A percentile compares a stretch with the other conserved stretches of the same genome.
These are phyloP conservation scores for Glyptemys insculpta DNA, from an alignment of 2,797 vertebrate genomes.

Conservation along the genomic window DNA sequence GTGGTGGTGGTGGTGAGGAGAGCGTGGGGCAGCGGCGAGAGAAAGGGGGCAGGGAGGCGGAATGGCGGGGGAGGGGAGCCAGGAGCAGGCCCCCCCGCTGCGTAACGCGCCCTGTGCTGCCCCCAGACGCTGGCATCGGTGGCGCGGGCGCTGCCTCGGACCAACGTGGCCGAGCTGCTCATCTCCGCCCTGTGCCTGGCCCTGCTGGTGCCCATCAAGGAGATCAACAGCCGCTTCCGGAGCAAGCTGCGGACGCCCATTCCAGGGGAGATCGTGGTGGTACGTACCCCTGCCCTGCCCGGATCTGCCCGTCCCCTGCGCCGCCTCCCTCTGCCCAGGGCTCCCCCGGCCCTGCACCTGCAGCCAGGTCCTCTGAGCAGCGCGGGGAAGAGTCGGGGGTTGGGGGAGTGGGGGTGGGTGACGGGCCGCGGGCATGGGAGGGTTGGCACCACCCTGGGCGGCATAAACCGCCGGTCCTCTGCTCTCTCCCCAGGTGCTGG, in stretches of 20 bases:
- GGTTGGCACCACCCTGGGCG: no score
- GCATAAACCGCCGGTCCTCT: not conserved
- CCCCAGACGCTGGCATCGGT: slow-evolving; percentile 89
- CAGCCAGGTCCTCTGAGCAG: not conserved
- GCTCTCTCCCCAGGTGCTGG: slow-evolving; percentile 85
- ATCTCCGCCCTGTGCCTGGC: slow-evolving; percentile 90
- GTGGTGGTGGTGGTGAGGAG: fast-evolving
- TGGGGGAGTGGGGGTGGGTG: not conserved
- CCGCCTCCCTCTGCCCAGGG: no score
- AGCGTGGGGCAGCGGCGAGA: not conserved
- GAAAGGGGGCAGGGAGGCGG: not conserved
- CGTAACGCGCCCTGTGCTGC: not conserved
- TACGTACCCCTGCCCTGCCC: slow-evolving; percentile 8
- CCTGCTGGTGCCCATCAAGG: slow-evolving; percentile 91
- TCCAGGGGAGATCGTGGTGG: slow-evolving; percentile 88
- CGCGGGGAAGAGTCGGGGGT: fast-evolving
- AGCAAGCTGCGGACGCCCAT: slow-evolving; percentile 89
- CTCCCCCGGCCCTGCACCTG: no score
- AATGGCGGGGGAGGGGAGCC: fast-evolving
- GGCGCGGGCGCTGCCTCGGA: slow-evolving; percentile 87
- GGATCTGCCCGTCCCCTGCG: no score
- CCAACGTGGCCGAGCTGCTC: slow-evolving; percentile 88
- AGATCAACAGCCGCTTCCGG: slow-evolving; percentile 91
- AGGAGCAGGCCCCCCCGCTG: not conserved
- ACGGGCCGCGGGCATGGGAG: no score